phyloP scores from a whole-genome alignment of 1,140 invertebrate genomes.

The Octopus bimaculoides region DNA sequence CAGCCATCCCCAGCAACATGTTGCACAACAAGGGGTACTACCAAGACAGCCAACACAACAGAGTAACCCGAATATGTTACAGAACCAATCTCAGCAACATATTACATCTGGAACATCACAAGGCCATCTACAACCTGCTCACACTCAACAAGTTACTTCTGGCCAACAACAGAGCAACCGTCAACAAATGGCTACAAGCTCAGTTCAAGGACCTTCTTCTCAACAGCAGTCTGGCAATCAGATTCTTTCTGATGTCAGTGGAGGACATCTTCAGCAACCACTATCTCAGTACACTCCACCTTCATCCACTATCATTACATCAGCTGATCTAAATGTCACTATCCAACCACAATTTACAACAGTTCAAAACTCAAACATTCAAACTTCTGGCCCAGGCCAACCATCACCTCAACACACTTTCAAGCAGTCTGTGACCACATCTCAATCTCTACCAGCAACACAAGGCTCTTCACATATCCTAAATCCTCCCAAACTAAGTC shows the following conservation, averaged over 20 bases:
- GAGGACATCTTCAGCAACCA: constrained; percentile 17
- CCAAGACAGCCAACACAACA: constrained; percentile 14
- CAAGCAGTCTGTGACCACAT: background rate
- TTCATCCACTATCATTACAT: background rate
- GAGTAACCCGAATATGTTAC: background rate
- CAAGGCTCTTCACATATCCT: constrained; percentile 4
- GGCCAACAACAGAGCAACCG: background rate
- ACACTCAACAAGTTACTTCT: constrained; percentile 13
- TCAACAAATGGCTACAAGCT: background rate
- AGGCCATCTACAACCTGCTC: background rate
- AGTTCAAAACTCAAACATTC: background rate
- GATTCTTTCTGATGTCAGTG: background rate
- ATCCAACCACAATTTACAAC: background rate
- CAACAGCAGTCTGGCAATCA: constrained; percentile 11
- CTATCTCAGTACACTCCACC: background rate
- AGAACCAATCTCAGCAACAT: background rate
- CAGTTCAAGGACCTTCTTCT: background rate
- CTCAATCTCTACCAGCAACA: constrained; percentile 7
- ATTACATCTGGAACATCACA: background rate
- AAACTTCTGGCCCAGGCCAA: background rate
- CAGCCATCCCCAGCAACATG: constrained; percentile 19
- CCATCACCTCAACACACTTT: background rate
- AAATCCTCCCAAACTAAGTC: constrained; percentile 20
- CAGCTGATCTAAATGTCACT: constrained; percentile 20
- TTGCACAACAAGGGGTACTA: constrained; percentile 8